phyloP scores from a whole-genome alignment of 2,888 invertebrate genomes.

The Synergus umbraculus region DNA sequence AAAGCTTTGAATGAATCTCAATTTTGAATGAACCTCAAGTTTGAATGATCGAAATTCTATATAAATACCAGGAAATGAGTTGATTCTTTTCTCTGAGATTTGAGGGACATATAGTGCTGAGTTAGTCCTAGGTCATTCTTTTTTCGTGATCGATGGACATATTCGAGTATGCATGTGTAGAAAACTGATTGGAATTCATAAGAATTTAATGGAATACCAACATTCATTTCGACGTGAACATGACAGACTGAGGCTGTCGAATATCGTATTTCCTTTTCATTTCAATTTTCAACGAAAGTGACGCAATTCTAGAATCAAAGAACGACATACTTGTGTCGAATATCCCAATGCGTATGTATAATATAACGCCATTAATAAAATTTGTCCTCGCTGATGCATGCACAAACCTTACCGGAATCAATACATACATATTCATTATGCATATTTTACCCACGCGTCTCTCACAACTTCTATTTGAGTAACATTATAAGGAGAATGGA shows the following conservation, averaged over 20 bases:
- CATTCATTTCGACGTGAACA: neutral
- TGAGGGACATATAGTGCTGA: neutral
- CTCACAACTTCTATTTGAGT: slow-evolving; percentile 36
- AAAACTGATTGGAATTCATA: slow-evolving; percentile 5
- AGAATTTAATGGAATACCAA: slow-evolving; percentile 7
- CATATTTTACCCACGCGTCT: slow-evolving; percentile 40
- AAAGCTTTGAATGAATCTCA: neutral
- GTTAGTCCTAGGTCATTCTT: neutral
- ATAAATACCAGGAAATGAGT: neutral
- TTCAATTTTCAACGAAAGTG: neutral
- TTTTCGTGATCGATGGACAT: neutral
- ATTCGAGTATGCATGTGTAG: neutral
- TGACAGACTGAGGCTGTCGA: neutral
- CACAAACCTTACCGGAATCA: slow-evolving; percentile 32
- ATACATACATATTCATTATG: slow-evolving; percentile 40
- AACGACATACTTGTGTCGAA: slow-evolving; percentile 34
- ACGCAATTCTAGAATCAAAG: slow-evolving; percentile 29
- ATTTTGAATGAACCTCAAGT: too few relatives aligned
- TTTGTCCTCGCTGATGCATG: slow-evolving; percentile 16
- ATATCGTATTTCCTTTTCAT: slow-evolving; percentile 15
- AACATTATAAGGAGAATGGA: slow-evolving; percentile 36
- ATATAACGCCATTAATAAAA: slow-evolving; percentile 12
- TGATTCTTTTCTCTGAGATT: neutral
- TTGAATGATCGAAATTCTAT: too few relatives aligned
- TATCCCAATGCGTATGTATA: slow-evolving; percentile 14